phyloP scores from a whole-genome alignment of 2,113 vertebrate species.

The Corythornis madagascariensis region DNA sequence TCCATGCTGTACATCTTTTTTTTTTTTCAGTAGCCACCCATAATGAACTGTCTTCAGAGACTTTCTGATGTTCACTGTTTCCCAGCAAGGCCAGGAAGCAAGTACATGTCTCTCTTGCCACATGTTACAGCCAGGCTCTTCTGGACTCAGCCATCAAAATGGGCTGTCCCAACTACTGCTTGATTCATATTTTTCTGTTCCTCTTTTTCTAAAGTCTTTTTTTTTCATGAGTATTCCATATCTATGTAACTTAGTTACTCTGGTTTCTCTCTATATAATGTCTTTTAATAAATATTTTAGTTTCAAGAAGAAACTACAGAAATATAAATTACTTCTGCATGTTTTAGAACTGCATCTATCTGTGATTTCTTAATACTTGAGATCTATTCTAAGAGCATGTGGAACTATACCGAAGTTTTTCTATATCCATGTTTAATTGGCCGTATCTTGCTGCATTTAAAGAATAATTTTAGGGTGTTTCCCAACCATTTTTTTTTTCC shows the following conservation, averaged over 20 bases:
- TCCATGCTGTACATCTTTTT: neutral
- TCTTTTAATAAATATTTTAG: neutral
- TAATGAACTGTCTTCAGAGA: neutral
- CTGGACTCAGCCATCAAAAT: neutral
- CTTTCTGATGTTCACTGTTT: neutral
- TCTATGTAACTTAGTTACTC: neutral
- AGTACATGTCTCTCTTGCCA: neutral
- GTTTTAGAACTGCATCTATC: neutral
- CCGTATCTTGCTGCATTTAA: neutral
- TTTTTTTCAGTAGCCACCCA: neutral
- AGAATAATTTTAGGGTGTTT: slow-evolving; percentile 13
- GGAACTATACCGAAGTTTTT: neutral
- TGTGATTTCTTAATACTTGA: neutral
- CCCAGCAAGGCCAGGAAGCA: neutral
- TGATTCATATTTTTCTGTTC: neutral
- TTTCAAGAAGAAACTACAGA: neutral
- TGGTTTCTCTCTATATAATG: neutral
- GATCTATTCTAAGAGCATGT: neutral
- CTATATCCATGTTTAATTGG: neutral
- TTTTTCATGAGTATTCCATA: neutral
- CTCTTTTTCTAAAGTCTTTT: neutral
- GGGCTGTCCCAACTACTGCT: neutral
- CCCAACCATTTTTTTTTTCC: neutral
- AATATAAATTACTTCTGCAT: neutral
- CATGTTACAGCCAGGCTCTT: neutral